Conservation (phyloP, 2,888 invertebrate species). For the Drosophila falleni region DNA sequence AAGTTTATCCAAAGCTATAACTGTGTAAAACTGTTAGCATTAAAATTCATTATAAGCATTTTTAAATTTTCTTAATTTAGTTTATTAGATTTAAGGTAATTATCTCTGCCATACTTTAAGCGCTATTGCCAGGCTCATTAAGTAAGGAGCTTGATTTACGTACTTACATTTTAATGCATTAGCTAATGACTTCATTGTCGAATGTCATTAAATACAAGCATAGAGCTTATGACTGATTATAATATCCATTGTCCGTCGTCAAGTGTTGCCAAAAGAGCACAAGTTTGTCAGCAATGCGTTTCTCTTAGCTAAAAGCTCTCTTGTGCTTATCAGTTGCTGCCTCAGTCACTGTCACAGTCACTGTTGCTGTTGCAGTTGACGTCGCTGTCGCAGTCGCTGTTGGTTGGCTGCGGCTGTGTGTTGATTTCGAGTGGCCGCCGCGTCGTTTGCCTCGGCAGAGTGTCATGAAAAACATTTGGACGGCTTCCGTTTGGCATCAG, state of each 20-base stretch:
- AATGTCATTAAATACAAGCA: constrained; percentile 22
- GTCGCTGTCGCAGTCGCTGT: constrained; percentile 41
- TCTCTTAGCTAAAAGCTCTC: constrained; percentile 42
- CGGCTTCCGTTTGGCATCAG: constrained; percentile 80
- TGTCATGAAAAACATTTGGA: constrained; percentile 76
- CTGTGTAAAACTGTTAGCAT: not conserved
- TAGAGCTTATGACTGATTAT: constrained; percentile 27
- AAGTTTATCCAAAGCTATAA: no score
- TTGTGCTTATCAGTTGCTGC: constrained; percentile 54
- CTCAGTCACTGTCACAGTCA: constrained; percentile 2
- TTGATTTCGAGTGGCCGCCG: constrained; percentile 45
- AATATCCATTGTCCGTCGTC: constrained; percentile 4
- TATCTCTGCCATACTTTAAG: not conserved
- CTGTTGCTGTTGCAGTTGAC: constrained; percentile 14
- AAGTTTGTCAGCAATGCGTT: constrained; percentile 1
- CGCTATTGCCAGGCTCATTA: not conserved
- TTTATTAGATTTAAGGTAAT: not conserved
- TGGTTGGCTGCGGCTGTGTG: constrained; percentile 36
- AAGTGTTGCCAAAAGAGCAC: constrained; percentile 22
- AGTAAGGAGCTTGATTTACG: not conserved
- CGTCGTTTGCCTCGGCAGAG: constrained; percentile 32
- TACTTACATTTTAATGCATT: constrained; percentile 24
- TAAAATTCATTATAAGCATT: not conserved
- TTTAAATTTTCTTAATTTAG: not conserved
- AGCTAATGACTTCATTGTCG: constrained; percentile 42